A percentile compares a stretch with the other conserved stretches of the same genome.
phyloP scores from a whole-genome alignment of 1,140 invertebrate species.

The Pseudachorutes palmiensis region DNA sequence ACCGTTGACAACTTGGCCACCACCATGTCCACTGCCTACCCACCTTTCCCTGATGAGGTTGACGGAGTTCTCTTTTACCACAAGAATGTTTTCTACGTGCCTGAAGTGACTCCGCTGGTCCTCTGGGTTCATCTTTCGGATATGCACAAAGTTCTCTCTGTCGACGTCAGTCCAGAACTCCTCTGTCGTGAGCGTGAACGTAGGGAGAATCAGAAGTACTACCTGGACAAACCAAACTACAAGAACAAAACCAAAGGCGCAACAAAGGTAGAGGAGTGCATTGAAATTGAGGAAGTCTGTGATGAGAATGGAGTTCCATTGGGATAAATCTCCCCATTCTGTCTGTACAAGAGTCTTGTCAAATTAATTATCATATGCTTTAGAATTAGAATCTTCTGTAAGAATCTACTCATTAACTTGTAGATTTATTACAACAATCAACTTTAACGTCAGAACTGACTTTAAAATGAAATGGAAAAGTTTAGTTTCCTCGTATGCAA shows the following conservation, averaged over 20 bases:
- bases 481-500: too few species aligned
- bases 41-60: conserved; percentile 42
- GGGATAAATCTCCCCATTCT: neutral
- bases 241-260: neutral
- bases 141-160: neutral
- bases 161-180: neutral
- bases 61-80: conserved; percentile 80
- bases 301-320: conserved; percentile 1
- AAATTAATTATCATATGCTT: too few species aligned
- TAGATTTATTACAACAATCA: too few species aligned
- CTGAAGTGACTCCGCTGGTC: conserved; percentile 63
- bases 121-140: conserved; percentile 28
- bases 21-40: conserved; percentile 26
- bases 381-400: too few species aligned
- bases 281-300: neutral
- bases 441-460: too few species aligned
- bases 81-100: conserved; percentile 63
- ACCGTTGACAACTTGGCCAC: conserved; percentile 38
- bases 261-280: neutral
- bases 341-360: too few species aligned
- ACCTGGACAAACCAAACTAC: neutral
- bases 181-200: neutral
- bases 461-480: too few species aligned
- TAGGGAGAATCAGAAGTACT: neutral
- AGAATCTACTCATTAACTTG: too few species aligned